Percentiles rank a stretch among this genome's conserved stretches.
Conservation (phyloP, 2,113 vertebrate species). For the Beaufortia kweichowensis region DNA sequence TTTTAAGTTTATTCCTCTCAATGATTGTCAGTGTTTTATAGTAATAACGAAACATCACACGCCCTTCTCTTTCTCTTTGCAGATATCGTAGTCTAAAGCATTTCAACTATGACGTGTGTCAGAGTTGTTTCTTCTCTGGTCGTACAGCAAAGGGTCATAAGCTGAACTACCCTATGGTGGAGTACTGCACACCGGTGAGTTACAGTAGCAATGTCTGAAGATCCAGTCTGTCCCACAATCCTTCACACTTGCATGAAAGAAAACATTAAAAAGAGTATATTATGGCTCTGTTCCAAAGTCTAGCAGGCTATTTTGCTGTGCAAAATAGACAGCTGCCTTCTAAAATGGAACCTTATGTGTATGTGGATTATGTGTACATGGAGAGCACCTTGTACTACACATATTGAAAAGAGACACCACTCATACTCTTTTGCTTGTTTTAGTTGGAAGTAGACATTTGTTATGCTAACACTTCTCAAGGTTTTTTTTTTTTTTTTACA, state of each 20-base stretch:
- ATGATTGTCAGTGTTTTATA: not conserved
- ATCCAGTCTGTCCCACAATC: no score
- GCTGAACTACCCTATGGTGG: conserved; percentile 98
- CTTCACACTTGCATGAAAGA: no score
- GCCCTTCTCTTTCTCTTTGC: conserved; percentile 29
- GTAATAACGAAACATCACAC: not conserved
- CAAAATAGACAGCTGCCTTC: no score
- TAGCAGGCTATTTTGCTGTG: no score
- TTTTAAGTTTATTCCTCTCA: no score
- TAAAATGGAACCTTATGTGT: not conserved
- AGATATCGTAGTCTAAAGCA: conserved; percentile 98
- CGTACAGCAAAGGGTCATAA: conserved; percentile 98
- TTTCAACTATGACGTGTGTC: conserved; percentile 98
- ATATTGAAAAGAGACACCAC: no score
- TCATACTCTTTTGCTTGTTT: no score
- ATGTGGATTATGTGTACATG: no score
- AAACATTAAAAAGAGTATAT: not conserved
- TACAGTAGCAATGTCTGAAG: not conserved
- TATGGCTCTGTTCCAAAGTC: not conserved
- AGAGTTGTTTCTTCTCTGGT: conserved; percentile 98
- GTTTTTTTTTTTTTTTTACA: no score
- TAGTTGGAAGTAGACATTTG: no score
- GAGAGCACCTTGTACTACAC: no score
- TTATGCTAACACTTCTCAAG: no score
- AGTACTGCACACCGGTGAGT: conserved; percentile 97